Evolutionary conservation across 2,797 vertebrate species (phyloP).

Genomic region (Rhabdophis nuchalis): DNA sequence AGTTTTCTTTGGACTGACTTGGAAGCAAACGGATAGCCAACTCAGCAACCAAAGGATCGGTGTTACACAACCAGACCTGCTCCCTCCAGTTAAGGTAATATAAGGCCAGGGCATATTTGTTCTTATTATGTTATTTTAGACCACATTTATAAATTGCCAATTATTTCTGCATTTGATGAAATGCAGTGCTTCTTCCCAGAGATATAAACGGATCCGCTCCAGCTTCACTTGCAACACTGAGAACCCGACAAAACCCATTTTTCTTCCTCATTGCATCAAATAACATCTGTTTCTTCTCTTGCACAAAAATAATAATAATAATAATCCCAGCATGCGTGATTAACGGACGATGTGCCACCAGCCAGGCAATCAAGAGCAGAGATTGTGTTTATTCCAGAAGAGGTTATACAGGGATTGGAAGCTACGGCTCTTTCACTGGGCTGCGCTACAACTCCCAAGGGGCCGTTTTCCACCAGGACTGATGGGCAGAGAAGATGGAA

Average conservation of each 20-base stretch:
- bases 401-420: background rate
- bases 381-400: background rate
- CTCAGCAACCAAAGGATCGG: background rate
- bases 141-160: background rate
- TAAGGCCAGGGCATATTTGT: background rate
- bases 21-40: background rate
- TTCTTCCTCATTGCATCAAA: conserved; percentile 2
- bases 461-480: background rate
- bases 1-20: background rate
- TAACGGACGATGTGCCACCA: background rate
- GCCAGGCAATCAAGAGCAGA: conserved; percentile 2
- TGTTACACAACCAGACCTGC: background rate
- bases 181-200: conserved; percentile 4
- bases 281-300: conserved; percentile 22
- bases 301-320: background rate
- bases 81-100: background rate
- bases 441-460: background rate
- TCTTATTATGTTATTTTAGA: background rate
- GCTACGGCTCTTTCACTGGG: background rate
- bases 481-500: background rate
- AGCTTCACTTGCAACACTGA: conserved; percentile 9
- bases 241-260: background rate
- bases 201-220: background rate
- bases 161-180: background rate
- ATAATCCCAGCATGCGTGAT: background rate